Evolutionary conservation across 2,888 invertebrate species (phyloP).

Genomic region (Cryptophagus acutangulus): DNA sequence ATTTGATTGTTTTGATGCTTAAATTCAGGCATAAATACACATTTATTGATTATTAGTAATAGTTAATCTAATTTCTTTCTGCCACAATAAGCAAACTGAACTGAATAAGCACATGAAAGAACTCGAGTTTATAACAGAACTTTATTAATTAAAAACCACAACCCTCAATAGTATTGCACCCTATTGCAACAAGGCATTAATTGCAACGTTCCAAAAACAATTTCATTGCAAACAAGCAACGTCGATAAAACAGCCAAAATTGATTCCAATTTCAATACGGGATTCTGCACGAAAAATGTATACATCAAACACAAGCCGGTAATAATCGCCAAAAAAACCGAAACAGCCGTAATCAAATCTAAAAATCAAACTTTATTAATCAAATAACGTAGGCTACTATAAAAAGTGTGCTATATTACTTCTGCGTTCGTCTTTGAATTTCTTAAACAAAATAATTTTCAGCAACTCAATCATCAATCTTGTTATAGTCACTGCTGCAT

Average conservation of each 20-base stretch:
- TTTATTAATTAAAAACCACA: too few species aligned
- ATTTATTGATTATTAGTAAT: too few species aligned
- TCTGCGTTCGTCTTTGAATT: constrained; percentile 33
- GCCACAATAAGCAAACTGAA: too few species aligned
- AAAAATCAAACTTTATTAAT: constrained; percentile 18
- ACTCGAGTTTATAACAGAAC: too few species aligned
- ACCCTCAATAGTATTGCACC: constrained; percentile 26
- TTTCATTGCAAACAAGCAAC: constrained; percentile 31
- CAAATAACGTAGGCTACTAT: background rate
- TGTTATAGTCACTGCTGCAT: constrained; percentile 33
- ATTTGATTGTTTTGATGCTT: too few species aligned
- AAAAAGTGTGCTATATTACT: constrained; percentile 22
- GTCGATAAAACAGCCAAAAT: constrained; percentile 32
- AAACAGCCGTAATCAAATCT: constrained; percentile 33
- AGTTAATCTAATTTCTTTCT: too few species aligned
- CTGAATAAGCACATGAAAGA: too few species aligned
- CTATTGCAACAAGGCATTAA: constrained; percentile 32
- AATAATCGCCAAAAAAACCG: constrained; percentile 31
- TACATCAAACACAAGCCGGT: constrained; percentile 32
- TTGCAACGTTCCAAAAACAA: constrained; percentile 33
- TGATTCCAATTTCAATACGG: constrained; percentile 34
- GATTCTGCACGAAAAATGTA: constrained; percentile 32
- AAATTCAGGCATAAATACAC: too few species aligned
- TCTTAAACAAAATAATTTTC: constrained; percentile 33
- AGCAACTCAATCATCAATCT: constrained; percentile 30